Conservation (phyloP, 2,888 invertebrate species). For the Seira musarum region DNA sequence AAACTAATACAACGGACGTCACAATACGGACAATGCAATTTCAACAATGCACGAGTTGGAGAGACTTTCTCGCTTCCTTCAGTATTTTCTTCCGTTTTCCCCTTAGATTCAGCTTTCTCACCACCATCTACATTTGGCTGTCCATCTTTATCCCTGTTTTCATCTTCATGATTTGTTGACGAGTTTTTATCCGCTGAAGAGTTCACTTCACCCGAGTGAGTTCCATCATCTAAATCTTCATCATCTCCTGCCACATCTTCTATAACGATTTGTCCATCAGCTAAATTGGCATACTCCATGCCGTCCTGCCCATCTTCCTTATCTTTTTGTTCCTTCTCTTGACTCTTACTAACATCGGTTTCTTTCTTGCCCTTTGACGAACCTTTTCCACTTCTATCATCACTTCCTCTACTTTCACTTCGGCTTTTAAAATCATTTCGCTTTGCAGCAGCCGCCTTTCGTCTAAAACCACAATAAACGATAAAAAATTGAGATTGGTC, state of each 20-base stretch:
- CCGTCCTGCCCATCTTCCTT: slow-evolving; percentile 34
- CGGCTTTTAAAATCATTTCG: slow-evolving; percentile 35
- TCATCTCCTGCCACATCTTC: slow-evolving; percentile 59
- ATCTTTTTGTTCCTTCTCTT: slow-evolving; percentile 18
- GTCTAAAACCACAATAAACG: slow-evolving; percentile 15
- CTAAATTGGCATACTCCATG: slow-evolving; percentile 39
- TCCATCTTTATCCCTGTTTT: slow-evolving; percentile 27
- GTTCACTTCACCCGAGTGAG: slow-evolving; percentile 11
- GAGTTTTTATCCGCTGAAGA: slow-evolving; percentile 8
- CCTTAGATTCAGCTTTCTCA: slow-evolving; percentile 21
- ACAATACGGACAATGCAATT: slow-evolving; percentile 68
- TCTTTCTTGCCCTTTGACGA: slow-evolving; percentile 34
- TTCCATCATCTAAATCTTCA: slow-evolving; percentile 49
- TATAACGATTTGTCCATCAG: slow-evolving; percentile 50
- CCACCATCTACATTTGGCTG: too few relatives aligned
- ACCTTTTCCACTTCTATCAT: slow-evolving; percentile 15
- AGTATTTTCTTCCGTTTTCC: slow-evolving; percentile 42
- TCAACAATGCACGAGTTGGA: slow-evolving; percentile 61
- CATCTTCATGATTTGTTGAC: slow-evolving; percentile 17
- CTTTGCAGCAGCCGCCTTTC: slow-evolving; percentile 21
- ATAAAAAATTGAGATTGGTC: too few relatives aligned
- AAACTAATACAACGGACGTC: slow-evolving; percentile 67
- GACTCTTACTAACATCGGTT: slow-evolving; percentile 23
- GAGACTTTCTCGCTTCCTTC: slow-evolving; percentile 42
- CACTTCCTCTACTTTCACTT: slow-evolving; percentile 32